phyloP scores from a whole-genome alignment of 2,113 vertebrate genomes.

The Menura novaehollandiae region DNA sequence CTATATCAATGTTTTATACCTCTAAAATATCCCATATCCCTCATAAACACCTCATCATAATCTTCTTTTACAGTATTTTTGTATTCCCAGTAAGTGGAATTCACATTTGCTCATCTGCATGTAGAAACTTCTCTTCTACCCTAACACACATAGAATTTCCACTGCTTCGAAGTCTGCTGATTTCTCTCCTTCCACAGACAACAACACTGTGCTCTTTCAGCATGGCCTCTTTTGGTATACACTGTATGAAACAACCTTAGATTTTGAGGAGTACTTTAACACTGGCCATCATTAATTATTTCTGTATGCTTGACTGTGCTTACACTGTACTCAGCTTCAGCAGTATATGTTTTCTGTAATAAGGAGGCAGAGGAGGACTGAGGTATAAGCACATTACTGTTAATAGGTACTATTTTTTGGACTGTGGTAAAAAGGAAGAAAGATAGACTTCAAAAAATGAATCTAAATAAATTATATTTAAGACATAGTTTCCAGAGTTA shows the following conservation, averaged over 20 bases:
- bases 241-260: slow-evolving; percentile 14
- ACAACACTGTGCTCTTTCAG: slow-evolving; percentile 27
- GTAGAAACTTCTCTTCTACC: slow-evolving; percentile 31
- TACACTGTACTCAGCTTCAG: not conserved
- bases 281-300: not conserved
- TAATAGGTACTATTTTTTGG: not conserved
- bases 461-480: not conserved
- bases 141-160: slow-evolving; percentile 32
- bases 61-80: slow-evolving; percentile 38
- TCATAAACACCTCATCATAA: slow-evolving; percentile 52
- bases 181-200: slow-evolving; percentile 59
- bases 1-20: slow-evolving; percentile 41
- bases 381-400: not conserved
- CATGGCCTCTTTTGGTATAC: slow-evolving; percentile 13
- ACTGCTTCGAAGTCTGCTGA: slow-evolving; percentile 53
- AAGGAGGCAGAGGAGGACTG: not conserved
- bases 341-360: not conserved
- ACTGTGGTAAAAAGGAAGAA: not conserved
- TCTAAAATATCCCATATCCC: slow-evolving; percentile 22
- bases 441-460: not conserved
- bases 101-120: slow-evolving; percentile 55
- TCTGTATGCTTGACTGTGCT: not conserved
- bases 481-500: not conserved
- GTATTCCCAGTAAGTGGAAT: slow-evolving; percentile 30
- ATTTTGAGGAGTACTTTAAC: slow-evolving; percentile 25